Evolutionary conservation across 1,140 invertebrate genomes (phyloP).

Genomic region (Drosophila repleta): DNA sequence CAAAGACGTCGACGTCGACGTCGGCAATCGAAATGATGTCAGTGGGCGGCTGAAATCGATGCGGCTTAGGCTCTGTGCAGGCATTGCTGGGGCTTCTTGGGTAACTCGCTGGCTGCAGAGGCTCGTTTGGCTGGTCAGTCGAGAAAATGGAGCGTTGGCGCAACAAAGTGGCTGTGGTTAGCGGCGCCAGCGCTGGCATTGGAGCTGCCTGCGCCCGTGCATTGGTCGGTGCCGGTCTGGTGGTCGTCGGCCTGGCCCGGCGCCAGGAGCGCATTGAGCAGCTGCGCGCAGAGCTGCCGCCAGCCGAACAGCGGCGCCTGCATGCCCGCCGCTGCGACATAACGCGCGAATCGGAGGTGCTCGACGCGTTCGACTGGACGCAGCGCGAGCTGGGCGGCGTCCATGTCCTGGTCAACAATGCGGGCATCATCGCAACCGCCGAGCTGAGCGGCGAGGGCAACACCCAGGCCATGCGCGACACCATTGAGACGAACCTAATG

Average conservation of each 20-base stretch:
- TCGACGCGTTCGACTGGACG: constrained; percentile 87
- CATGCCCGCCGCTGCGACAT: constrained; percentile 87
- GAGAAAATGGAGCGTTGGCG: constrained; percentile 79
- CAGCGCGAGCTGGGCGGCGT: constrained; percentile 87
- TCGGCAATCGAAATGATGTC: background rate
- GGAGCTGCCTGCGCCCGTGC: constrained; percentile 84
- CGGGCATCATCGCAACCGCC: constrained; percentile 86
- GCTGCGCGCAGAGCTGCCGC: constrained; percentile 50
- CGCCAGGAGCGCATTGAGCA: constrained; percentile 86
- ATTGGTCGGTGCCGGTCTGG: constrained; percentile 85
- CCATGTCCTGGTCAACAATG: constrained; percentile 91
- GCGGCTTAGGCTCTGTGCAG: constrained; percentile 16
- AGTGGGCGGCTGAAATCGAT: constrained; percentile 16
- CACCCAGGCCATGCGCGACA: constrained; percentile 70
- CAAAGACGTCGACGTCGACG: background rate
- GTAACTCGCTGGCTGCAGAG: background rate
- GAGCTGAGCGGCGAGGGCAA: constrained; percentile 84
- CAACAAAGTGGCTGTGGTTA: constrained; percentile 80
- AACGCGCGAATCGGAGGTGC: constrained; percentile 87
- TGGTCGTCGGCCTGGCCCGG: constrained; percentile 89
- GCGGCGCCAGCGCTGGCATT: constrained; percentile 86
- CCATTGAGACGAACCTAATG: constrained; percentile 89
- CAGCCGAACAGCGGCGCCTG: constrained; percentile 74
- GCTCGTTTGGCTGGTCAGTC: background rate
- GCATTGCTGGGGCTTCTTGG: background rate